Evolutionary conservation across 1,140 invertebrate genomes (phyloP).

Genomic region (Drosophila quadrilineata): DNA sequence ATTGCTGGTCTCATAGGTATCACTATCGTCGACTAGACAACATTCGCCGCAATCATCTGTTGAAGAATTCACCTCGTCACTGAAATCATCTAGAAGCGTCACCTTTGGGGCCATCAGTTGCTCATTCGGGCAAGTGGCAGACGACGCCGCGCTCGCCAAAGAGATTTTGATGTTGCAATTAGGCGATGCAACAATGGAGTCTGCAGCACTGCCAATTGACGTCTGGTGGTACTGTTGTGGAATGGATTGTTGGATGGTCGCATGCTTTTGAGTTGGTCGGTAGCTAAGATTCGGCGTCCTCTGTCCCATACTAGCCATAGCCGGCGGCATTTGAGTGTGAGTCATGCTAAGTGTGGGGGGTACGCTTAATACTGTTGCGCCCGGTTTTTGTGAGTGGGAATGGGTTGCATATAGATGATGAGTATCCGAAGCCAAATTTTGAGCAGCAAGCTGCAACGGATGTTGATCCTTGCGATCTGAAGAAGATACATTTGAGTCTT

Average conservation of each 20-base stretch:
- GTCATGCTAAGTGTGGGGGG: slow-evolving; percentile 72
- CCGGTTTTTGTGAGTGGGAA: slow-evolving; percentile 29
- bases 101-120: slow-evolving; percentile 62
- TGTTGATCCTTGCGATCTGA: slow-evolving; percentile 76
- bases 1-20: slow-evolving; percentile 57
- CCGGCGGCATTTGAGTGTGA: slow-evolving; percentile 70
- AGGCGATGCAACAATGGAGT: neutral
- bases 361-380: slow-evolving; percentile 60
- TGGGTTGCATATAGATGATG: slow-evolving; percentile 52
- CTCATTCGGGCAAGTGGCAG: slow-evolving; percentile 16
- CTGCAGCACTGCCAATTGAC: slow-evolving; percentile 1
- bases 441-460: slow-evolving; percentile 64
- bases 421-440: slow-evolving; percentile 65
- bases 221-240: slow-evolving; percentile 39
- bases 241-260: slow-evolving; percentile 61
- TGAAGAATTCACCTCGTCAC: slow-evolving; percentile 64
- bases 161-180: slow-evolving; percentile 71
- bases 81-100: slow-evolving; percentile 67
- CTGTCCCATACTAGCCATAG: slow-evolving; percentile 70
- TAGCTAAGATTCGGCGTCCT: slow-evolving; percentile 68
- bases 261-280: slow-evolving; percentile 41
- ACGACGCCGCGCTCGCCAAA: slow-evolving; percentile 36
- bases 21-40: slow-evolving; percentile 67
- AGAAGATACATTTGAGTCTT: slow-evolving; percentile 5
- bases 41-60: slow-evolving; percentile 67